These are phyloP conservation scores for Hirtodrosophila confusa DNA, from an alignment of 2,888 invertebrate genomes.

Conservation along the genomic window DNA sequence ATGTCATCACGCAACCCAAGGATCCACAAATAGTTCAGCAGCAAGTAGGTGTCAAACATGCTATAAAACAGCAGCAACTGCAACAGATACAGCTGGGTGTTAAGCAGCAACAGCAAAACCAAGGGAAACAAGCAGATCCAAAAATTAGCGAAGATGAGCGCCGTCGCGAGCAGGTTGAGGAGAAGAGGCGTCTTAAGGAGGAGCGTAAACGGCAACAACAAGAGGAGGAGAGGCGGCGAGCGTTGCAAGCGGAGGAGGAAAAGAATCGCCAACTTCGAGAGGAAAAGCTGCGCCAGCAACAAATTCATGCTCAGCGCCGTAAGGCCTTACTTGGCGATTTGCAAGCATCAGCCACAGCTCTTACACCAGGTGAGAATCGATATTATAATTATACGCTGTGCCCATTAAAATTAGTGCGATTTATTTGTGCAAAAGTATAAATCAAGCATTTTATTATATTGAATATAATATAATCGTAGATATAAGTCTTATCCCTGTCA, in stretches of 20 bases:
- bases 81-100: conserved; percentile 17
- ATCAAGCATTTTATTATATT: too few relatives aligned
- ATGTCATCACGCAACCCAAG: conserved; percentile 7
- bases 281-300: conserved; percentile 83
- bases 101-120: conserved; percentile 25
- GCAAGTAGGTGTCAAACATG: conserved; percentile 6
- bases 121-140: conserved; percentile 30
- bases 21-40: conserved; percentile 20
- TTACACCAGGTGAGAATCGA: conserved; percentile 30
- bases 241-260: conserved; percentile 77
- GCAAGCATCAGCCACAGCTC: conserved; percentile 6
- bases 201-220: conserved; percentile 81
- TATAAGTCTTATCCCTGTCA: too few relatives aligned
- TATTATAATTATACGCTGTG: neutral
- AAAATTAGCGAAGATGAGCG: conserved; percentile 73
- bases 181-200: conserved; percentile 80
- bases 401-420: too few relatives aligned
- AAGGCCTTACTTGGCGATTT: conserved; percentile 75
- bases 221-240: conserved; percentile 81
- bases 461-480: too few relatives aligned
- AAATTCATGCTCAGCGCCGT: conserved; percentile 83
- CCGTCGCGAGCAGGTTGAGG: conserved; percentile 77
- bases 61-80: conserved; percentile 31
- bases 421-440: too few relatives aligned
- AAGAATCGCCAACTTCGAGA: conserved; percentile 80